A percentile compares a stretch with the other conserved stretches of the same genome.
phyloP scores from a whole-genome alignment of 2,113 vertebrate genomes.

The Pseudorectes ferrugineus region DNA sequence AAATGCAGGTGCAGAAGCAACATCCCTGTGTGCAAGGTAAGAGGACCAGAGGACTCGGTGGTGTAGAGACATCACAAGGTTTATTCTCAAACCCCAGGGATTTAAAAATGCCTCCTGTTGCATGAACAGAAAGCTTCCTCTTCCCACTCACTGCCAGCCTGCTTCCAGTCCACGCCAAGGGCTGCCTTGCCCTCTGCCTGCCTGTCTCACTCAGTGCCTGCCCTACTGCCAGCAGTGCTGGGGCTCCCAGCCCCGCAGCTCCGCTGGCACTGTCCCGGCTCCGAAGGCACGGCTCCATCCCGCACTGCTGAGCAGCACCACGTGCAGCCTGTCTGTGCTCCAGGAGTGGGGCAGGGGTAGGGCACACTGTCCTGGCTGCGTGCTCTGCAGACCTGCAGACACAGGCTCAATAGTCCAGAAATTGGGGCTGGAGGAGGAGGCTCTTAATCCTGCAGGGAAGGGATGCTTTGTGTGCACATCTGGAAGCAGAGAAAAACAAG shows the following conservation, averaged over 20 bases:
- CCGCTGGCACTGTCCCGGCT: not conserved
- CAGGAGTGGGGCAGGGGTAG: conserved; percentile 58
- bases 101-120: not conserved
- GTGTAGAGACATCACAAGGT: not conserved
- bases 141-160: not conserved
- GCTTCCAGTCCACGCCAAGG: not conserved
- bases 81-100: not conserved
- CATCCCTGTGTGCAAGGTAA: not conserved
- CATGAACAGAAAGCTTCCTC: not conserved
- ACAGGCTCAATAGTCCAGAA: conserved; percentile 52
- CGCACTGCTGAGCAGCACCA: not conserved
- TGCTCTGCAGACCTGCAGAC: not conserved
- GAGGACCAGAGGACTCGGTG: not conserved
- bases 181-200: not conserved
- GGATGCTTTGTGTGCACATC: not conserved
- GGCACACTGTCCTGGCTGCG: not conserved
- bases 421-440: conserved; percentile 72
- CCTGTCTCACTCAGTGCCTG: not conserved
- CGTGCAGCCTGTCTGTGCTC: conserved; percentile 64
- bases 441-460: not conserved
- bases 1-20: not conserved
- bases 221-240: not conserved
- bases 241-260: not conserved
- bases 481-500: conserved; percentile 11
- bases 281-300: not conserved